Percentiles rank a stretch among this genome's conserved stretches.
phyloP scores from a whole-genome alignment of 1,140 invertebrate species.

The Chrysomallon squamiferum region DNA sequence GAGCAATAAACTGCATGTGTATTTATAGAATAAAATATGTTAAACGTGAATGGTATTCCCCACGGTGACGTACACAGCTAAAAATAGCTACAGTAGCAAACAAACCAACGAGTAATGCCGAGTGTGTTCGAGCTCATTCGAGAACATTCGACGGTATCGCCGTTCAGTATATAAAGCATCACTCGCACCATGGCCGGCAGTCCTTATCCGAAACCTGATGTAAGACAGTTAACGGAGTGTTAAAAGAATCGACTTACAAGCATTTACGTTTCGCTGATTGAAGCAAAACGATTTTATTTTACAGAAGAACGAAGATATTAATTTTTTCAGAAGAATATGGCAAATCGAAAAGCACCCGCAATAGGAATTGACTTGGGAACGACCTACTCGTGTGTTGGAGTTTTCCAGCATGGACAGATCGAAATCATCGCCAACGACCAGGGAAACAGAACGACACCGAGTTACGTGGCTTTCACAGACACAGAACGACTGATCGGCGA shows the following conservation, averaged over 20 bases:
- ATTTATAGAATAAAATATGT: too few relatives aligned
- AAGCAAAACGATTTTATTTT: too few relatives aligned
- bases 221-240: neutral
- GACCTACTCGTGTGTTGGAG: slow-evolving; percentile 66
- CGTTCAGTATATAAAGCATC: neutral
- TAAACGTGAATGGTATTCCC: too few relatives aligned
- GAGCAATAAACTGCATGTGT: too few relatives aligned
- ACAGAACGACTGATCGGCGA: slow-evolving; percentile 22
- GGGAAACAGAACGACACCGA: slow-evolving; percentile 76
- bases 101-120: too few relatives aligned
- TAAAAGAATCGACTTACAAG: neutral
- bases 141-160: too few relatives aligned
- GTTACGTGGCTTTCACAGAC: slow-evolving; percentile 30
- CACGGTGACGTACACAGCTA: too few relatives aligned
- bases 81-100: too few relatives aligned
- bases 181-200: neutral
- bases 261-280: neutral
- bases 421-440: slow-evolving; percentile 93
- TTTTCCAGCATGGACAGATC: slow-evolving; percentile 77
- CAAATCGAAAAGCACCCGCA: slow-evolving; percentile 21
- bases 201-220: neutral
- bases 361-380: slow-evolving; percentile 68
- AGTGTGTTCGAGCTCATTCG: too few relatives aligned
- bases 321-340: neutral
- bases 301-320: too few relatives aligned